A percentile compares a stretch with the other conserved stretches of the same genome.
Evolutionary conservation across 2,113 vertebrate species (phyloP).

Genomic region (Indicator indicator): DNA sequence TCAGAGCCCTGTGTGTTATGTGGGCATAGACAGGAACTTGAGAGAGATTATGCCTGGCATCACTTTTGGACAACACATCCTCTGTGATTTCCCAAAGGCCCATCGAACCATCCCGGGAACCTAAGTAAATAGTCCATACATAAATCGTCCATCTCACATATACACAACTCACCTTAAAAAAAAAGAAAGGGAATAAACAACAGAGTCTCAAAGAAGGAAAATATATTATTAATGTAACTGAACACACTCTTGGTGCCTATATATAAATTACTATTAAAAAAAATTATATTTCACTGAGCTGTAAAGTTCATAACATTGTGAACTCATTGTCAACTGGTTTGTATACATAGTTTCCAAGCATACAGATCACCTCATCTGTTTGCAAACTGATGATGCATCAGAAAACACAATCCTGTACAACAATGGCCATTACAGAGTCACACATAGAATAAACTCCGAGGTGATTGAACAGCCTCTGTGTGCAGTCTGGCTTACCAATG

Average conservation of each 20-base stretch:
- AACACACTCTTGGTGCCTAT: neutral
- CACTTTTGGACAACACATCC: constrained; percentile 85
- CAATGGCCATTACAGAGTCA: neutral
- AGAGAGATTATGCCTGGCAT: constrained; percentile 81
- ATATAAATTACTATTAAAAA: neutral
- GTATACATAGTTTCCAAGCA: neutral
- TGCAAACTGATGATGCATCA: neutral
- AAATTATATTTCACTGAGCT: neutral
- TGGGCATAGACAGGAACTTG: constrained; percentile 91
- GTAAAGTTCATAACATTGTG: neutral
- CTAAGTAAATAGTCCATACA: constrained; percentile 67
- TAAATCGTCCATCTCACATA: neutral
- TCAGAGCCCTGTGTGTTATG: constrained; percentile 92
- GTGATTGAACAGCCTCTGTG: accelerated
- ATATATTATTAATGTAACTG: neutral
- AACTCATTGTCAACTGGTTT: neutral
- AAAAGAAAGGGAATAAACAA: neutral
- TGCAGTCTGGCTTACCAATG: neutral
- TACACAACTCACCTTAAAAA: neutral
- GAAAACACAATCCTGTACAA: neutral
- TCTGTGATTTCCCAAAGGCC: constrained; percentile 97
- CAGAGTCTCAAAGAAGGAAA: neutral
- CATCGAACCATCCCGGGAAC: constrained; percentile 97
- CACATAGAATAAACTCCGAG: neutral
- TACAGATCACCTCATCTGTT: neutral